Percentiles rank a stretch among this genome's conserved stretches.
Evolutionary conservation across 92 coral and sea anemone genomes (phyloP).

Genomic region (Montipora capitata): DNA sequence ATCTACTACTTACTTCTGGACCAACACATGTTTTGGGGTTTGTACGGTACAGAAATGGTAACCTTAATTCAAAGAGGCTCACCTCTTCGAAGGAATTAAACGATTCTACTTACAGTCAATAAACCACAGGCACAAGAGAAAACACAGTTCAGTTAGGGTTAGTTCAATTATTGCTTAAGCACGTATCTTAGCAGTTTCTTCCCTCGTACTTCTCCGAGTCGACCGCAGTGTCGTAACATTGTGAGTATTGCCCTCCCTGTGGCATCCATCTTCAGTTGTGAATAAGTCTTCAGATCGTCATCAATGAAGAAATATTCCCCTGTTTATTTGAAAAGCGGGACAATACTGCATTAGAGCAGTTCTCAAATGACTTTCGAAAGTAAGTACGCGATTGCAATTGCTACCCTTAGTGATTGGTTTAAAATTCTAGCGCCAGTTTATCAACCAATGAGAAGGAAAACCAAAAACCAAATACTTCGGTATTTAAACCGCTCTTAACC

Average conservation of each 20-base stretch:
- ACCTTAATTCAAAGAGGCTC: neutral
- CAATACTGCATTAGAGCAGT: neutral
- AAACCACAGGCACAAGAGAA: neutral
- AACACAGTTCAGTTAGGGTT: neutral
- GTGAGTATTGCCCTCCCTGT: constrained; percentile 85
- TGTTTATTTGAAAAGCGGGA: constrained; percentile 23
- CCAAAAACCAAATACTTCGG: too few relatives aligned
- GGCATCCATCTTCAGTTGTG: constrained; percentile 88
- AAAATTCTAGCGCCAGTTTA: too few relatives aligned
- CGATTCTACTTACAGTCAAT: neutral
- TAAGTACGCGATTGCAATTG: too few relatives aligned
- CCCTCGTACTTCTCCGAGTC: constrained; percentile 91
- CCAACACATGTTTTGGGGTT: too few relatives aligned
- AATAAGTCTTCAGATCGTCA: constrained; percentile 87
- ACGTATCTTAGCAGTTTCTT: constrained; percentile 92
- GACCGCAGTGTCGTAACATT: constrained; percentile 90
- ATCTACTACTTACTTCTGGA: neutral
- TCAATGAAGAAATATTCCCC: constrained; percentile 93
- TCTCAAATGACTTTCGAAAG: too few relatives aligned
- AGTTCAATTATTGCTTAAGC: constrained; percentile 44
- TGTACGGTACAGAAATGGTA: neutral
- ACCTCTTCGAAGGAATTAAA: neutral
- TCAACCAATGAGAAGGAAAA: too few relatives aligned
- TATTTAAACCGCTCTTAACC: too few relatives aligned
- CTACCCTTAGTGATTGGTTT: too few relatives aligned